Conservation (phyloP, 2,888 invertebrate species). For the Merodon equestris region DNA sequence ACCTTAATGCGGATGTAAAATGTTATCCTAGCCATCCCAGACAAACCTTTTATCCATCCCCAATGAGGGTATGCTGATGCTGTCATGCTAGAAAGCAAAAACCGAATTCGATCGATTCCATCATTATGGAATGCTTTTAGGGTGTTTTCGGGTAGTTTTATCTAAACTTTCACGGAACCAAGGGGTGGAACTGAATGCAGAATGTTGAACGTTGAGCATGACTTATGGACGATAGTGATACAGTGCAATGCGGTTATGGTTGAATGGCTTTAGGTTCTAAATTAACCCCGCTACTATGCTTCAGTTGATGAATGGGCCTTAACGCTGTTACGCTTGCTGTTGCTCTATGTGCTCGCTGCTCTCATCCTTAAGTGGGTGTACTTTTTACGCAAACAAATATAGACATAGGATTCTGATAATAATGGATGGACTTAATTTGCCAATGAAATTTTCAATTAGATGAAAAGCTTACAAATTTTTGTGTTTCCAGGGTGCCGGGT, state of each 20-base stretch:
- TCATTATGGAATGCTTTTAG: constrained; percentile 51
- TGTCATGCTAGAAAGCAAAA: constrained; percentile 15
- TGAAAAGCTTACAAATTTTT: constrained; percentile 52
- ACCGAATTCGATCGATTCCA: constrained; percentile 44
- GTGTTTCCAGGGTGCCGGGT: constrained; percentile 32
- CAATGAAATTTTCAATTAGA: constrained; percentile 66
- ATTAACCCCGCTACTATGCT: constrained; percentile 49
- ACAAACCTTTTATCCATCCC: no score
- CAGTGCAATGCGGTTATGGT: constrained; percentile 60
- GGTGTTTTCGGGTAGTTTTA: constrained; percentile 45
- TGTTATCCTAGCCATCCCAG: neutral
- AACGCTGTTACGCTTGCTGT: constrained; percentile 13
- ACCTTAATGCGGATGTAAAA: constrained; percentile 29
- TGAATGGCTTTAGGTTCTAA: constrained; percentile 59
- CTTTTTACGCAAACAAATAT: constrained; percentile 30
- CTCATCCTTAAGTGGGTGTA: constrained; percentile 24
- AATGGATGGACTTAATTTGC: constrained; percentile 46
- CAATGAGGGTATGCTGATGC: no score
- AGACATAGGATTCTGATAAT: constrained; percentile 43
- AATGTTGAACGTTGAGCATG: neutral
- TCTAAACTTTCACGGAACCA: constrained; percentile 16
- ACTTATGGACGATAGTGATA: constrained; percentile 48
- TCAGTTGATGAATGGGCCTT: constrained; percentile 59
- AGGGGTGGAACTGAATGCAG: neutral
- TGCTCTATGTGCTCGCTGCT: no score